Percentiles rank a stretch among this genome's conserved stretches.
Evolutionary conservation across 2,113 vertebrate genomes (phyloP).

Genomic region (Dipodomys stephensi): DNA sequence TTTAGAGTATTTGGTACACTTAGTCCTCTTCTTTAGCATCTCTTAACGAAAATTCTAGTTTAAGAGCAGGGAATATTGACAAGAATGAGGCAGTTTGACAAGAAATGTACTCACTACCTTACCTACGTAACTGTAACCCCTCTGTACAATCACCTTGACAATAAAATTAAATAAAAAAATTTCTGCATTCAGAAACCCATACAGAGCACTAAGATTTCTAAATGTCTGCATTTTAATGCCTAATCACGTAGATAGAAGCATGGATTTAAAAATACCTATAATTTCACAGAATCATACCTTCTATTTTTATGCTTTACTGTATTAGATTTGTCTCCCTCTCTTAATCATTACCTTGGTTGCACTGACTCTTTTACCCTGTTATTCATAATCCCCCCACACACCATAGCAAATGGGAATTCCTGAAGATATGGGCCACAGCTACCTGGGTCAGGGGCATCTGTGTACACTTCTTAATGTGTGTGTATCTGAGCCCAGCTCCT

Average conservation of each 20-base stretch:
- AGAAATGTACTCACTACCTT: too few relatives aligned
- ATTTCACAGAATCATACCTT: conserved; percentile 23
- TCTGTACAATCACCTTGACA: too few relatives aligned
- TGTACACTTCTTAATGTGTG: too few relatives aligned
- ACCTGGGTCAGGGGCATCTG: too few relatives aligned
- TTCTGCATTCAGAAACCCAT: not conserved
- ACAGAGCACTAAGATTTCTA: not conserved
- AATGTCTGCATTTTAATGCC: conserved; percentile 56
- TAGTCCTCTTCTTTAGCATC: conserved; percentile 48
- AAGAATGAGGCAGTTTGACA: conserved; percentile 33
- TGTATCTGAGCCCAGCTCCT: too few relatives aligned
- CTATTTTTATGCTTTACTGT: conserved; percentile 54
- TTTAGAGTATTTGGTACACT: conserved; percentile 56
- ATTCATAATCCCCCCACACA: too few relatives aligned
- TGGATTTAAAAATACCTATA: conserved; percentile 61
- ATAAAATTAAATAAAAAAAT: too few relatives aligned
- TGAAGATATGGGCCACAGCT: too few relatives aligned
- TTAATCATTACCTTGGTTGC: conserved; percentile 26
- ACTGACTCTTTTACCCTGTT: not conserved
- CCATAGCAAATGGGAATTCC: too few relatives aligned
- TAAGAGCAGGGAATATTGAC: conserved; percentile 38
- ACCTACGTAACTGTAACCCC: too few relatives aligned
- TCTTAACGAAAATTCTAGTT: conserved; percentile 56
- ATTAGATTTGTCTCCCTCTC: conserved; percentile 7
- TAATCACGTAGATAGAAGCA: not conserved